These are phyloP conservation scores for Drosophila ustulata DNA, from an alignment of 2,888 invertebrate genomes.

Conservation along the genomic window DNA sequence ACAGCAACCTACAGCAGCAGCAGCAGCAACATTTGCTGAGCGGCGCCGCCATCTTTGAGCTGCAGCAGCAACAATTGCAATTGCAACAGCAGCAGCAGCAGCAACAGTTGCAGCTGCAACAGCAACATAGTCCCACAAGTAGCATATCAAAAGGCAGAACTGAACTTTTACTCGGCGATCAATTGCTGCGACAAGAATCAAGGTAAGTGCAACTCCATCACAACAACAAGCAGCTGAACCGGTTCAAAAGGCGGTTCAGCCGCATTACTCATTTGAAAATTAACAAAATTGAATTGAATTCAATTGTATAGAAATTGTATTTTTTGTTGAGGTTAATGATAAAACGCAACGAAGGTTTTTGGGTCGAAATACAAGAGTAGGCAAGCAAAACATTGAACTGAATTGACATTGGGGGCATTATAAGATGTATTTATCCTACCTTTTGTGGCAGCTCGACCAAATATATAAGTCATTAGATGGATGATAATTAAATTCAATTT, in stretches of 20 bases:
- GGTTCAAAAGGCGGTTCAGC: background rate
- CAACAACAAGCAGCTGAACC: background rate
- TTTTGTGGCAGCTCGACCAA: too few relatives aligned
- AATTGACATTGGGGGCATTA: too few relatives aligned
- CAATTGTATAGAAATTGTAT: too few relatives aligned
- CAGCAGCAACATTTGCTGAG: constrained; percentile 51
- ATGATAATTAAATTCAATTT: too few relatives aligned
- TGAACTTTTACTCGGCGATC: constrained; percentile 85
- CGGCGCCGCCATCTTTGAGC: constrained; percentile 45
- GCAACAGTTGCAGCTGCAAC: constrained; percentile 64
- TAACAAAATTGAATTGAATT: too few relatives aligned
- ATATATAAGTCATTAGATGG: too few relatives aligned
- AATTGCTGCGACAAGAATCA: constrained; percentile 82
- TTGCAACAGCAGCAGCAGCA: constrained; percentile 46
- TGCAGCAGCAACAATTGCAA: constrained; percentile 47
- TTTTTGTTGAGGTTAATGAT: too few relatives aligned
- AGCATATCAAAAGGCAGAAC: constrained; percentile 86
- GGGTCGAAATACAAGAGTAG: too few relatives aligned
- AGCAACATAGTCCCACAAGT: constrained; percentile 83
- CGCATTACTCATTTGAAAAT: background rate
- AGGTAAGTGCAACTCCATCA: constrained; percentile 73
- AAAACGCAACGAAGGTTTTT: too few relatives aligned
- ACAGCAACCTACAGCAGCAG: constrained; percentile 35
- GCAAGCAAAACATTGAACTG: too few relatives aligned
- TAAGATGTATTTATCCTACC: too few relatives aligned